These are phyloP conservation scores for Platysternon megacephalum DNA, from an alignment of 2,113 vertebrate species.

Conservation along the genomic window DNA sequence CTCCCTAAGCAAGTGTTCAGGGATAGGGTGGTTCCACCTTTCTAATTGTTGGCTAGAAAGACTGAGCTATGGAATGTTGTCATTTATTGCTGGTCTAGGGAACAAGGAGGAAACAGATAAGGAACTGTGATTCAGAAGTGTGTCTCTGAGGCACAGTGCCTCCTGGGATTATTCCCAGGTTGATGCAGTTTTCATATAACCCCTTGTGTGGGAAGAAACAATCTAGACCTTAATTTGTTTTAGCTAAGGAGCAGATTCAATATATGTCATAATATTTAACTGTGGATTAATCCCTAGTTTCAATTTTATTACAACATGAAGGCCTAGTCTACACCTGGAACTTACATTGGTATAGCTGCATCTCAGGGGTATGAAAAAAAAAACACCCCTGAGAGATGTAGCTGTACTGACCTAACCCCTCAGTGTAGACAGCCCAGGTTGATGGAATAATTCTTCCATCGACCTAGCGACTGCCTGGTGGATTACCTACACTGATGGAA, in stretches of 20 bases:
- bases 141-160: neutral
- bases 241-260: neutral
- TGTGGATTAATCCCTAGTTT: neutral
- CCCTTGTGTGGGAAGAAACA: neutral
- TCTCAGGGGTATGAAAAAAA: neutral
- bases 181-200: neutral
- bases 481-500: neutral
- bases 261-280: neutral
- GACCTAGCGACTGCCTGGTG: too few relatives aligned
- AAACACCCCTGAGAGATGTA: neutral
- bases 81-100: neutral
- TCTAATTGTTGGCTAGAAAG: neutral
- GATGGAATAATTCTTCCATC: neutral
- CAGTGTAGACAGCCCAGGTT: neutral
- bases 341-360: neutral
- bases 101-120: neutral
- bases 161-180: neutral
- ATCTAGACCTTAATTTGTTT: neutral
- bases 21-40: neutral
- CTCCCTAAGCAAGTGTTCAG: neutral
- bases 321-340: neutral
- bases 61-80: neutral
- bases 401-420: neutral
- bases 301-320: neutral
- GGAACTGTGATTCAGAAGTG: rapidly evolving